A percentile compares a stretch with the other conserved stretches of the same genome.
These are phyloP conservation scores for Luidia sarsii DNA, from an alignment of 53 echinoderm and acorn worm genomes.

Conservation along the genomic window DNA sequence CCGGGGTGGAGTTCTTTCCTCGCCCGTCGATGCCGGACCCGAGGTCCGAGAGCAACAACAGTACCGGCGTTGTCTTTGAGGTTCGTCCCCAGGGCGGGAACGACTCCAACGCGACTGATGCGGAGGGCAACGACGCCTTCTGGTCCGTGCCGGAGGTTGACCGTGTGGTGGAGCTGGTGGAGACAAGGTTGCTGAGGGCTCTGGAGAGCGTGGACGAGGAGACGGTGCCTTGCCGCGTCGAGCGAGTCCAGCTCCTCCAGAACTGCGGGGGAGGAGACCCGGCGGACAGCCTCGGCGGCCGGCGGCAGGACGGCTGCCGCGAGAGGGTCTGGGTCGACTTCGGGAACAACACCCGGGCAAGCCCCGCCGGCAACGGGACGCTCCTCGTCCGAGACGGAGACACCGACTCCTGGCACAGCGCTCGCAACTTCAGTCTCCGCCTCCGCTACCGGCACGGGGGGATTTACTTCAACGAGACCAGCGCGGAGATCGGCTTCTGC, in stretches of 20 bases:
- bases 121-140: neutral
- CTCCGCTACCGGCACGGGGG: conserved; percentile 1
- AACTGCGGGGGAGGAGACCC: neutral
- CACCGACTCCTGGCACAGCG: neutral
- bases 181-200: neutral
- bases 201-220: too few species aligned
- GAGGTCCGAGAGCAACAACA: neutral
- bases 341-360: neutral
- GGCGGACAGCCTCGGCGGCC: neutral
- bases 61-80: neutral
- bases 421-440: neutral
- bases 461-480: neutral
- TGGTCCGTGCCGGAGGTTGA: neutral
- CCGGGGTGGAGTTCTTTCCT: neutral
- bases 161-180: neutral
- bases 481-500: conserved; percentile 22
- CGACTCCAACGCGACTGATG: neutral
- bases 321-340: neutral
- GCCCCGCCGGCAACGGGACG: conserved; percentile 3
- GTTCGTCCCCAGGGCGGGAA: neutral
- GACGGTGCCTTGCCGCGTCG: neutral
- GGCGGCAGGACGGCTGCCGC: neutral
- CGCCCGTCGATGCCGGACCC: neutral
- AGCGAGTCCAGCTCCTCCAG: conserved; percentile 3
- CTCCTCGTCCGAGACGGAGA: neutral